Base-by-base conservation (phyloP, 2,888 invertebrate species). In the Actias luna region DNA sequence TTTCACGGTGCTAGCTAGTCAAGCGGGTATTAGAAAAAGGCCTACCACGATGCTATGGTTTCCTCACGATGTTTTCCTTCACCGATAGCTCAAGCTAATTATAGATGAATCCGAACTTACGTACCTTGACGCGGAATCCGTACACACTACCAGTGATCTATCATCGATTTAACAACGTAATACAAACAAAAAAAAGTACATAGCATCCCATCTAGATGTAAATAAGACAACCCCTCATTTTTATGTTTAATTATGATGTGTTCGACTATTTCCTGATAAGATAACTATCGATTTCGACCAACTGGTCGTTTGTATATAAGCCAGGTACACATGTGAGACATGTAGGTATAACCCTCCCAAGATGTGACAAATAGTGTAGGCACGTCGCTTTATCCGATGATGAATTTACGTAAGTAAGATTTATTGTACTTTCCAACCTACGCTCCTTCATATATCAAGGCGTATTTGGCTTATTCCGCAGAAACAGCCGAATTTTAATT, bases 351-450 rank as follows among this genome's bases (percentile, higher is more conserved):
- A 50, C 46, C 22, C 22, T 50, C 46, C 46, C 10, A 50, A 50
- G 46, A 50, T 50, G 46, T 50, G 46, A 50, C 46, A 50, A 50
- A 50, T 50, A 50, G 46, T 50, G 46, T 50, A 50, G 25, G 46
- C 46, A 25, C 46, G 46, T 50, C 46, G 25, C 25, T 12, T 25
- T 12, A 50, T 50, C 46, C 46, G 12, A 12, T 22, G 46, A 50
- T 50, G 46, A 50, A 50, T 50, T 50, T 50, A 50, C 22, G 22
- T 25, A 50, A 50, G 46, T 50, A 50, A 50, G 46, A 50, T 50
- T 50, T 50, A 50, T 50, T 25, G 46, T 50, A 50, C 12, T 22
- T 50, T 25, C 12, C 14, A 50, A 25, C 8, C 5, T 50, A 50
- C 5, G 25, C 10, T 4, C 46, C 22, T 25, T 50, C 25, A 25